These are phyloP conservation scores for Epinephelus lanceolatus DNA, from an alignment of 2,113 vertebrate species.

Conservation along the genomic window DNA sequence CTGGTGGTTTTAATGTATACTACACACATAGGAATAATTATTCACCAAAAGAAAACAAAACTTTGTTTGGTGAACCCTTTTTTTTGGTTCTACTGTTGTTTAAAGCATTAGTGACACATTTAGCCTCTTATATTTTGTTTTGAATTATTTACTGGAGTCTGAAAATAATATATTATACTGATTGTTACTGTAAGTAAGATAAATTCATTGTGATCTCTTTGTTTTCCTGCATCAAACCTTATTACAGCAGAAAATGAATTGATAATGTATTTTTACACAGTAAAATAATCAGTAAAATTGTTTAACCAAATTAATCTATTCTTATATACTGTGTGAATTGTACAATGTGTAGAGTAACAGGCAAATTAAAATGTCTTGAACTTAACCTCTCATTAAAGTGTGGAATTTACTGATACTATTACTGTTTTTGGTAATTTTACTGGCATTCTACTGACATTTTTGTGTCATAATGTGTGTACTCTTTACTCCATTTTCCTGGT, in stretches of 20 bases:
- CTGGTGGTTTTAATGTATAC: constrained; percentile 32
- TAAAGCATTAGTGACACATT: constrained; percentile 23
- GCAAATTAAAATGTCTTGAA: constrained; percentile 54
- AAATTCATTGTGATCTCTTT: constrained; percentile 27
- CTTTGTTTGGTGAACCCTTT: constrained; percentile 12
- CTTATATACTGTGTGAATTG: constrained; percentile 55
- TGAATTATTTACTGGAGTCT: constrained; percentile 54
- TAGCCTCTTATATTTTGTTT: constrained; percentile 36
- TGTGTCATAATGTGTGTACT: neutral
- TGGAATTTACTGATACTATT: neutral
- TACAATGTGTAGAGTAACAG: constrained; percentile 49
- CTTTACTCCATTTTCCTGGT: neutral
- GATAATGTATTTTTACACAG: constrained; percentile 39
- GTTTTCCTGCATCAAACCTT: neutral
- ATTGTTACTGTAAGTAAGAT: constrained; percentile 6
- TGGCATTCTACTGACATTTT: neutral
- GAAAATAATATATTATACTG: constrained; percentile 71
- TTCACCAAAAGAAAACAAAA: constrained; percentile 13
- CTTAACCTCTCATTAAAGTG: constrained; percentile 1
- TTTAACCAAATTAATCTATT: constrained; percentile 64
- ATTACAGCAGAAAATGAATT: constrained; percentile 5
- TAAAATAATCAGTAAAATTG: constrained; percentile 45
- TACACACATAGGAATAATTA: constrained; percentile 42
- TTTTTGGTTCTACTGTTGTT: constrained; percentile 19
- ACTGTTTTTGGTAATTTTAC: neutral